phyloP scores from a whole-genome alignment of 2,888 invertebrate genomes.

The Melangyna quadrimaculata region DNA sequence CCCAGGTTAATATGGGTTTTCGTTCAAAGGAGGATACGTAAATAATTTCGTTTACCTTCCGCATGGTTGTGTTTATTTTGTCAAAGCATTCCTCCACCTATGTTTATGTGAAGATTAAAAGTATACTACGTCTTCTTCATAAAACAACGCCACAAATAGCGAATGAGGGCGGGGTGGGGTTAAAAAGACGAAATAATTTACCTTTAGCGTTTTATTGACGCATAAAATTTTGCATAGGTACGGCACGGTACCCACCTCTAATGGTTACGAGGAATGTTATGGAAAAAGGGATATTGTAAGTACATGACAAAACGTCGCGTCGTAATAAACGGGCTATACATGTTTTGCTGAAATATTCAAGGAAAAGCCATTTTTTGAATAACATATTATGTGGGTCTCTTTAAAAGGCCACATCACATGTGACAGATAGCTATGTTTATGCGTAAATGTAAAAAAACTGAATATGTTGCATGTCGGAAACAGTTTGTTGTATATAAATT shows the following conservation, averaged over 20 bases:
- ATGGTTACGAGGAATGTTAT: background rate
- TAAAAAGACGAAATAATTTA: background rate
- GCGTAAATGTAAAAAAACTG: background rate
- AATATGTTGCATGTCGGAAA: background rate
- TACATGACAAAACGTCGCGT: background rate
- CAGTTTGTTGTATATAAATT: background rate
- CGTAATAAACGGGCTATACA: background rate
- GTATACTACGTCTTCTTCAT: background rate
- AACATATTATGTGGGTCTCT: background rate
- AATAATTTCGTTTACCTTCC: background rate
- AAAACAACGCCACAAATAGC: background rate
- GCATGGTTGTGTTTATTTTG: background rate
- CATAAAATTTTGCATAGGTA: too few relatives aligned
- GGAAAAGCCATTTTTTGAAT: background rate
- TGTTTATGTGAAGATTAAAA: background rate
- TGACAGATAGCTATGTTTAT: background rate
- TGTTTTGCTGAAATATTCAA: background rate
- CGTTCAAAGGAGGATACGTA: background rate
- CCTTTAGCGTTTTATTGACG: background rate
- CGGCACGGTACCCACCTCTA: background rate
- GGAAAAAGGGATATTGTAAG: background rate
- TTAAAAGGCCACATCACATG: background rate
- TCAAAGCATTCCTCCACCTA: background rate
- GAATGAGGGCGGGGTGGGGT: too few relatives aligned
- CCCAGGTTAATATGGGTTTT: background rate